A percentile compares a stretch with the other conserved stretches of the same genome.
phyloP scores from a whole-genome alignment of 2,113 vertebrate species.

The Tretioscincus oriximinensis region DNA sequence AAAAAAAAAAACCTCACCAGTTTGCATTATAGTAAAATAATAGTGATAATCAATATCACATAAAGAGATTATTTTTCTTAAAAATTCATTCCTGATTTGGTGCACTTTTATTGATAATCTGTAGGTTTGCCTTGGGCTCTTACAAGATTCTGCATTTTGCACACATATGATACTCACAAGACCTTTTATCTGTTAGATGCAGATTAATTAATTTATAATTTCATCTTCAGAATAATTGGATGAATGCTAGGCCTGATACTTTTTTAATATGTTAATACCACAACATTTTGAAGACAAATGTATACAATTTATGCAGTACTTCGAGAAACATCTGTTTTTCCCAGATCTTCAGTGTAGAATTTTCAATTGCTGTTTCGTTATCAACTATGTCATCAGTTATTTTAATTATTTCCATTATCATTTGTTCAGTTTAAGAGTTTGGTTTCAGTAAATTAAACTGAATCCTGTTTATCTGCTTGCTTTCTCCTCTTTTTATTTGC shows the following conservation, averaged over 20 bases:
- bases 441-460: conserved; percentile 52
- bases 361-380: conserved; percentile 44
- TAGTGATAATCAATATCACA: not conserved
- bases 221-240: conserved; percentile 21
- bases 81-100: not conserved
- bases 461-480: conserved; percentile 55
- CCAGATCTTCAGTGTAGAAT: conserved; percentile 28
- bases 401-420: conserved; percentile 64
- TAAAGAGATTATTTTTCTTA: not conserved
- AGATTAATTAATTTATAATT: conserved; percentile 29
- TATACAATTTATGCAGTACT: conserved; percentile 23
- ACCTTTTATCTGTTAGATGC: conserved; percentile 13
- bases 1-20: not conserved
- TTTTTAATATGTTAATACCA: conserved; percentile 52
- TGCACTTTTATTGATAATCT: not conserved
- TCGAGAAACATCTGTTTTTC: conserved; percentile 54
- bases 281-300: conserved; percentile 34
- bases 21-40: not conserved
- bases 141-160: not conserved
- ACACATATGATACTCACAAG: not conserved
- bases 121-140: not conserved
- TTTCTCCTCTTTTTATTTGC: conserved; percentile 33
- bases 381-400: conserved; percentile 41
- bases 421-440: conserved; percentile 51
- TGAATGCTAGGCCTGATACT: conserved; percentile 27